These are phyloP conservation scores for Vultur gryphus DNA, from an alignment of 2,797 vertebrate genomes.

Conservation along the genomic window DNA sequence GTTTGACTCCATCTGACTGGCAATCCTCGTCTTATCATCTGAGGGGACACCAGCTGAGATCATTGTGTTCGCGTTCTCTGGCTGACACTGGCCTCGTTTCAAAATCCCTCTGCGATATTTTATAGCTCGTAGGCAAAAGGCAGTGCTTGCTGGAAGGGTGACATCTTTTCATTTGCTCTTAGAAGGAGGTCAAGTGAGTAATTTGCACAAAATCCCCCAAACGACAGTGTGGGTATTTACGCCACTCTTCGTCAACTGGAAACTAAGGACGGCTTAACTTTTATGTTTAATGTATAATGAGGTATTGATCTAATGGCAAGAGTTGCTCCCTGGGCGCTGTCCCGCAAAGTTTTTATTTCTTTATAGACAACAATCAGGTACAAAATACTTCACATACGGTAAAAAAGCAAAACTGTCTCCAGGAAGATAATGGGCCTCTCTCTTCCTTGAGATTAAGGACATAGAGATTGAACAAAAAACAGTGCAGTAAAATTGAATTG, in stretches of 20 bases:
- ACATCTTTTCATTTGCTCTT: not conserved
- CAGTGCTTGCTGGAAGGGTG: not conserved
- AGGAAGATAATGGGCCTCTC: not conserved
- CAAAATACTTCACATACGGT: not conserved
- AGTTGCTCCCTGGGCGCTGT: not conserved
- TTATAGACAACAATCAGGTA: not conserved
- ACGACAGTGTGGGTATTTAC: not conserved
- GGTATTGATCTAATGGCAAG: not conserved
- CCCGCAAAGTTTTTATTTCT: not conserved
- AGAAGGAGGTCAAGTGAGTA: not conserved
- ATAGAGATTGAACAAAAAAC: not conserved
- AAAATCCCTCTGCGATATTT: not conserved
- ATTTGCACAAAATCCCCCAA: conserved; percentile 1
- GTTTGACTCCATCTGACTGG: not conserved
- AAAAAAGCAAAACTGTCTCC: not conserved
- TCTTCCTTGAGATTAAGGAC: not conserved
- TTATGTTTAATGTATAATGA: not conserved
- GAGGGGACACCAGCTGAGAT: not conserved
- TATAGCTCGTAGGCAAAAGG: not conserved
- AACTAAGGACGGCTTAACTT: not conserved
- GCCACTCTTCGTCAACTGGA: not conserved
- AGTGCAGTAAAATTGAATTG: not conserved
- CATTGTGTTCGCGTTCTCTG: not conserved
- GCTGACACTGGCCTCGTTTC: not conserved
- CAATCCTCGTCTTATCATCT: not conserved